Evolutionary conservation across 2,113 vertebrate genomes (phyloP).

Genomic region (Bubo bubo): DNA sequence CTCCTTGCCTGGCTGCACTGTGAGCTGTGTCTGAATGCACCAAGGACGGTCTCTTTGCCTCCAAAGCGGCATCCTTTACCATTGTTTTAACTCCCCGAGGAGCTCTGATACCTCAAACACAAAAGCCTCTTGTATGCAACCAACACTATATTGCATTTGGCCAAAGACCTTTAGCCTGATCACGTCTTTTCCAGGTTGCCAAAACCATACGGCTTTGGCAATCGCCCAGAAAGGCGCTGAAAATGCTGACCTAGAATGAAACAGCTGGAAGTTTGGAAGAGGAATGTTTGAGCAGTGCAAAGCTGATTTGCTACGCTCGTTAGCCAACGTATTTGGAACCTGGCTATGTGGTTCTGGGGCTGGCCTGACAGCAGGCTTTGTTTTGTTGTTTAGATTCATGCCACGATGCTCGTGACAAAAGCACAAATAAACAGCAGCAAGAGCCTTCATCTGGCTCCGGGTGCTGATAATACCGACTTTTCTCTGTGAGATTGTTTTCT

Average conservation of each 20-base stretch:
- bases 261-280: conserved; percentile 53
- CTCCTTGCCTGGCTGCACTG: accelerated
- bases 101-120: neutral
- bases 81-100: accelerated
- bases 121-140: neutral
- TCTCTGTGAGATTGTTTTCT: neutral
- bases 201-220: neutral
- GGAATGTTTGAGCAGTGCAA: conserved; percentile 26
- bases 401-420: neutral
- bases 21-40: neutral
- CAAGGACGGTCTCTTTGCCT: neutral
- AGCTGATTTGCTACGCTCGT: conserved; percentile 26
- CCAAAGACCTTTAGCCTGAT: neutral
- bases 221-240: neutral
- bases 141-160: neutral
- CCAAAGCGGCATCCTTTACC: neutral
- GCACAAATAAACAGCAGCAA: neutral
- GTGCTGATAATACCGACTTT: neutral
- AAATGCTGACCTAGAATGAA: conserved; percentile 11
- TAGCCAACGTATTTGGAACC: conserved; percentile 14
- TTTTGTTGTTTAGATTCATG: neutral
- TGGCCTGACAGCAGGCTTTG: conserved; percentile 24
- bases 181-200: conserved; percentile 4
- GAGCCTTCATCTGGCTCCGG: neutral
- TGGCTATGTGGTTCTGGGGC: neutral